phyloP scores from a whole-genome alignment of 2,888 invertebrate species.

The Baronia brevicornis region DNA sequence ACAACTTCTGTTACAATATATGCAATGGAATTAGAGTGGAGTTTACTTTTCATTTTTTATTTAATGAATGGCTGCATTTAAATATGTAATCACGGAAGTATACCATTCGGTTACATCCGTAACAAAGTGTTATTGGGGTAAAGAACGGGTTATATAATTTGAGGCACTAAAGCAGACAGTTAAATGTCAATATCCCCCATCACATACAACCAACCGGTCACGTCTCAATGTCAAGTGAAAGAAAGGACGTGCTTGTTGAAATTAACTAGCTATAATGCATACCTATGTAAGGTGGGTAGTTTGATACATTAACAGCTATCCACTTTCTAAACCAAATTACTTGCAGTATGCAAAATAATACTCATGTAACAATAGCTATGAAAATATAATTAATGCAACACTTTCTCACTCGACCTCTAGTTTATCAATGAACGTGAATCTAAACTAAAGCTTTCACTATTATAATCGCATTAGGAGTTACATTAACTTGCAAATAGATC shows the following conservation, averaged over 20 bases:
- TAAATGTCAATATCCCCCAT: conserved; percentile 52
- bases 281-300: conserved; percentile 11
- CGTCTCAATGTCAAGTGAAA: conserved; percentile 68
- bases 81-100: conserved; percentile 14
- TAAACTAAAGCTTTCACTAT: conserved; percentile 54
- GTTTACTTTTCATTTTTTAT: conserved; percentile 1
- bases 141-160: conserved; percentile 14
- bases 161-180: conserved; percentile 12
- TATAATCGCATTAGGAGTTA: conserved; percentile 53
- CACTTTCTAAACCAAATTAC: conserved; percentile 26
- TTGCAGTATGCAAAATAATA: no score
- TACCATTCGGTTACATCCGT: conserved; percentile 11
- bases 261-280: conserved; percentile 32
- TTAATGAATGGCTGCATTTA: conserved; percentile 10
- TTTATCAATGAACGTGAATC: conserved; percentile 20
- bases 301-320: conserved; percentile 6
- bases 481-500: conserved; percentile 32
- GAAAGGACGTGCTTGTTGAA: conserved; percentile 46
- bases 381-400: no score
- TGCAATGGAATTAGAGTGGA: neutral
- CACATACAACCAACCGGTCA: conserved; percentile 38
- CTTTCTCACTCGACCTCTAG: no score
- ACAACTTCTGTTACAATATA: neutral
- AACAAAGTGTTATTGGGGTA: conserved; percentile 9
- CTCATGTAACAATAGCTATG: no score